A percentile compares a stretch with the other conserved stretches of the same genome.
Evolutionary conservation across 2,113 vertebrate genomes (phyloP).

Genomic region (Orcinus orca): DNA sequence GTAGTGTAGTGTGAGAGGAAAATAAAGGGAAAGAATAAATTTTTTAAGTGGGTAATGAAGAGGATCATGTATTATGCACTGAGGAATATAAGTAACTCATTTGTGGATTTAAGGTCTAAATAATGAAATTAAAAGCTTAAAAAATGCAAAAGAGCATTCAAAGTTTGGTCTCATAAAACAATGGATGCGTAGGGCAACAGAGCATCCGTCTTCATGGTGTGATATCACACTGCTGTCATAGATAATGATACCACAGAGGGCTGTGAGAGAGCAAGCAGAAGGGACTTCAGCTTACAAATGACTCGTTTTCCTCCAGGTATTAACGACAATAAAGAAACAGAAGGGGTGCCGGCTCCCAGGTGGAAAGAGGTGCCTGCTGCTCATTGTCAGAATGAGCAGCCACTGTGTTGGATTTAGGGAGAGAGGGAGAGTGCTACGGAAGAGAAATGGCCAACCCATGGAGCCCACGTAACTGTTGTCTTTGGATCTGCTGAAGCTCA

Average conservation of each 20-base stretch:
- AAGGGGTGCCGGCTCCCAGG: not conserved
- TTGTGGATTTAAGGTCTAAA: conserved; percentile 6
- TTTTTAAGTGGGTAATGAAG: not conserved
- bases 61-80: not conserved
- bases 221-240: not conserved
- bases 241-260: conserved; percentile 31
- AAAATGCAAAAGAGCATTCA: not conserved
- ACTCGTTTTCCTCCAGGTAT: not conserved
- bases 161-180: not conserved
- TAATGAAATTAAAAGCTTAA: not conserved
- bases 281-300: not conserved
- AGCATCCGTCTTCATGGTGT: not conserved
- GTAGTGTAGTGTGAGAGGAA: not conserved
- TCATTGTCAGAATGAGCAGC: not conserved
- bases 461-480: not conserved
- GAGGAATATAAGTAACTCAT: not conserved
- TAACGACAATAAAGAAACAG: not conserved
- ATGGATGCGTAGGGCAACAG: not conserved
- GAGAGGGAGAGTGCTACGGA: not conserved
- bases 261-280: conserved; percentile 20
- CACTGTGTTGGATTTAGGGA: not conserved
- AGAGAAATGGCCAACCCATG: not conserved
- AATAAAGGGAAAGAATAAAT: not conserved
- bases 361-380: not conserved
- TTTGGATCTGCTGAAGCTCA: not conserved